Evolutionary conservation across 2,888 invertebrate genomes (phyloP).

Genomic region (Stenurella melanura): DNA sequence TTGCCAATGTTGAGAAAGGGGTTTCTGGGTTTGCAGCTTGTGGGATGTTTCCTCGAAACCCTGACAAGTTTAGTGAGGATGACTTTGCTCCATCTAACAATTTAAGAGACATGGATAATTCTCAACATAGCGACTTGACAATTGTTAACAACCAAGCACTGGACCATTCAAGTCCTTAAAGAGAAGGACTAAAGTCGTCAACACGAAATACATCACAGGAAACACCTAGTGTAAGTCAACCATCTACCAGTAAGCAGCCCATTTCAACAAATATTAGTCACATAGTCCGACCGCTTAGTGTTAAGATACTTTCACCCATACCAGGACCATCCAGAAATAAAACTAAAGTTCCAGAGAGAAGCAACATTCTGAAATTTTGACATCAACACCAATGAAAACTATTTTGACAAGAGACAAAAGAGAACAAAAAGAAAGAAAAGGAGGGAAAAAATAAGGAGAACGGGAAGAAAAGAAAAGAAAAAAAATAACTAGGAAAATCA

Average conservation of each 20-base stretch:
- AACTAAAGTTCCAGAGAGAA: slow-evolving; percentile 13
- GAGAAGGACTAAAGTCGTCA: background rate
- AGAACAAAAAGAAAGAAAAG: background rate
- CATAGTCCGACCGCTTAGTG: background rate
- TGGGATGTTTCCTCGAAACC: background rate
- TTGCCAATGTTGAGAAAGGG: slow-evolving; percentile 42
- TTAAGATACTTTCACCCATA: slow-evolving; percentile 17
- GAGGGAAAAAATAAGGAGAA: background rate
- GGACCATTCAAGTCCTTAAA: background rate
- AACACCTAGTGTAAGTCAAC: background rate
- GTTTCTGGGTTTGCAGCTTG: slow-evolving; percentile 10
- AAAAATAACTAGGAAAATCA: slow-evolving; percentile 20
- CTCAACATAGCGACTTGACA: background rate
- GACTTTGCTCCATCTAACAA: background rate
- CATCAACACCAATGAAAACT: slow-evolving; percentile 33
- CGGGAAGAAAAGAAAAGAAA: slow-evolving; percentile 13
- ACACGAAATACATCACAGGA: background rate
- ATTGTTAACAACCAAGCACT: too few relatives aligned
- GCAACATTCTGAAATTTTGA: slow-evolving; percentile 24
- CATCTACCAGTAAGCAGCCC: background rate
- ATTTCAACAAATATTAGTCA: background rate
- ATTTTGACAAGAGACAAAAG: slow-evolving; percentile 22
- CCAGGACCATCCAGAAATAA: slow-evolving; percentile 8
- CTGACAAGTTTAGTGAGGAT: background rate
- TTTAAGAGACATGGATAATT: background rate